Percentiles rank a stretch among this genome's conserved stretches.
These are phyloP conservation scores for Campodea augens DNA, from an alignment of 1,140 invertebrate genomes.

Conservation along the genomic window DNA sequence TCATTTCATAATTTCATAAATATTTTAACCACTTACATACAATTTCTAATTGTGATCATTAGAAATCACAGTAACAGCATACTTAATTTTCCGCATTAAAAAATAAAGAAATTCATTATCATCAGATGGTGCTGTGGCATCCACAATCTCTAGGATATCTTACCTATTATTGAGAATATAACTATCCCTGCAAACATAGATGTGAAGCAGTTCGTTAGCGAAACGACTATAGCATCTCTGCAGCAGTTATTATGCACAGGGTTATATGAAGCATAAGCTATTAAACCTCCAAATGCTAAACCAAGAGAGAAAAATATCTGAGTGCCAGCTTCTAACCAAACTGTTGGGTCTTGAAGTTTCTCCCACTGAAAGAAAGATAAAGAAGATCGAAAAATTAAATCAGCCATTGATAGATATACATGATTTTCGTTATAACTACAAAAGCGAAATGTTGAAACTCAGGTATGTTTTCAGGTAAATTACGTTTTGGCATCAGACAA, in stretches of 20 bases:
- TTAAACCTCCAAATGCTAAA: constrained; percentile 81
- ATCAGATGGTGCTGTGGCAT: background rate
- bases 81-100: too few species aligned
- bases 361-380: constrained; percentile 29
- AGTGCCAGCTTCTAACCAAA: constrained; percentile 90
- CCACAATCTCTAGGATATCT: background rate
- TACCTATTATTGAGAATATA: constrained; percentile 90
- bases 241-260: constrained; percentile 91
- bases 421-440: too few species aligned
- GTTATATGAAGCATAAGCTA: constrained; percentile 90
- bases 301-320: constrained; percentile 96
- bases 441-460: too few species aligned
- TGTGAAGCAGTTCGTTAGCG: constrained; percentile 83
- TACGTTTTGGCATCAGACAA: too few species aligned
- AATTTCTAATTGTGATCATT: too few species aligned
- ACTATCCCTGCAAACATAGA: constrained; percentile 97
- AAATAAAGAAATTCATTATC: too few species aligned
- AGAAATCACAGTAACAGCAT: too few species aligned
- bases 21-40: too few species aligned
- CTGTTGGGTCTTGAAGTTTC: constrained; percentile 53
- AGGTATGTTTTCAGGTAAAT: too few species aligned
- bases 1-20: too few species aligned
- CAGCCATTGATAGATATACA: too few species aligned
- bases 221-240: constrained; percentile 82
- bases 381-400: too few species aligned